Conservation (phyloP, 2,888 invertebrate genomes). For the Drosophila dives region DNA sequence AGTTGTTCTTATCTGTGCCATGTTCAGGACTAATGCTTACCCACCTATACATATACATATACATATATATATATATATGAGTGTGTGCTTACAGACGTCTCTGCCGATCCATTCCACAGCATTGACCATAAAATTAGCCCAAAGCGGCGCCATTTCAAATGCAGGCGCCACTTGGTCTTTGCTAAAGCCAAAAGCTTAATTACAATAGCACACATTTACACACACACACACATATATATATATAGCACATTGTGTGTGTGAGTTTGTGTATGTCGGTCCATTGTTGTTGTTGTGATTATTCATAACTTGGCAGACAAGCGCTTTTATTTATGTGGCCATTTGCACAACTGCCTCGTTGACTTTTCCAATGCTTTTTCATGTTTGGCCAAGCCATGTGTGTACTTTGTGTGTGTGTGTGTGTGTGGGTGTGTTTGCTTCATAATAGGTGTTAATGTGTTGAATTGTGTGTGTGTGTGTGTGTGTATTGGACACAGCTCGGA, state of each 20-base stretch:
- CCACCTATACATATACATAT: conserved; percentile 16
- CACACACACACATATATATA: conserved; percentile 15
- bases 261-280: conserved; percentile 8
- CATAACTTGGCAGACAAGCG: conserved; percentile 75
- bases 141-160: conserved; percentile 66
- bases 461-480: conserved; percentile 37
- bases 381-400: conserved; percentile 10
- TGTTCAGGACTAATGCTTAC: conserved; percentile 30
- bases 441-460: conserved; percentile 77
- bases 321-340: conserved; percentile 75
- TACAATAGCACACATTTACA: conserved; percentile 47
- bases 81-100: conserved; percentile 30
- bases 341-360: conserved; percentile 62
- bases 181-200: conserved; percentile 67
- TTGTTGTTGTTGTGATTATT: conserved; percentile 69
- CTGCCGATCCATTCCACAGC: conserved; percentile 64
- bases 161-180: conserved; percentile 42
- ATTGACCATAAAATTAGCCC: conserved; percentile 70
- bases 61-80: background rate
- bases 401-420: conserved; percentile 3
- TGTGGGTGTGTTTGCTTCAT: conserved; percentile 20
- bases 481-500: conserved; percentile 16
- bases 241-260: too few relatives aligned
- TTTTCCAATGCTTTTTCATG: conserved; percentile 27
- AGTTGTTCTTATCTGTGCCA: conserved; percentile 41